Percentiles rank a stretch among this genome's conserved stretches.
phyloP scores from a whole-genome alignment of 2,888 invertebrate species.

The Bhutanitis thaidina region DNA sequence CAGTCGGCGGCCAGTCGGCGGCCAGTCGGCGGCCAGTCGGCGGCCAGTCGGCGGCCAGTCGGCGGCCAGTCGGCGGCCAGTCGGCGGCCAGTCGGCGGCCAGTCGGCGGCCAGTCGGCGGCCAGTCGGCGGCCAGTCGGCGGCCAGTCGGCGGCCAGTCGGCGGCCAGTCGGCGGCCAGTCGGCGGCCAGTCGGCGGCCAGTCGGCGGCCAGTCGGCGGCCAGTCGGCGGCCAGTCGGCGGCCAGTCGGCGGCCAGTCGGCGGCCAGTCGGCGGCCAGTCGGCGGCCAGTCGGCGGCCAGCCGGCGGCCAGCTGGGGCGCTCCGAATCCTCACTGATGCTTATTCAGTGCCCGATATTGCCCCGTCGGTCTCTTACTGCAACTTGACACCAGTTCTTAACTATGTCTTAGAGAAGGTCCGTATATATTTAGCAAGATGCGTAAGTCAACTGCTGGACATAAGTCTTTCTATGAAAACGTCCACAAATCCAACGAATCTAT shows the following conservation, averaged over 20 bases:
- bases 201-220: neutral
- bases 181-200: neutral
- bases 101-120: neutral
- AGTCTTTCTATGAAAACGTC: no score
- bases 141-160: neutral
- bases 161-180: neutral
- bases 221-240: neutral
- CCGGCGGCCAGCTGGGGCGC: neutral
- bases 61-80: neutral
- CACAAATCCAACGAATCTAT: no score
- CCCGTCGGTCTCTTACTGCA: neutral
- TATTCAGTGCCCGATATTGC: neutral
- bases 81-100: neutral
- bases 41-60: neutral
- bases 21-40: neutral
- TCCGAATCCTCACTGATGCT: neutral
- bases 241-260: neutral
- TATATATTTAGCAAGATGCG: no score
- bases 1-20: neutral
- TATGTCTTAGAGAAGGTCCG: no score
- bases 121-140: neutral
- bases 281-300: neutral
- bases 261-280: neutral
- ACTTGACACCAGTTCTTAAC: no score
- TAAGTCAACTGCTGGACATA: no score